These are phyloP conservation scores for Trichoplusia ni DNA, from an alignment of 1,140 invertebrate genomes.

Conservation along the genomic window DNA sequence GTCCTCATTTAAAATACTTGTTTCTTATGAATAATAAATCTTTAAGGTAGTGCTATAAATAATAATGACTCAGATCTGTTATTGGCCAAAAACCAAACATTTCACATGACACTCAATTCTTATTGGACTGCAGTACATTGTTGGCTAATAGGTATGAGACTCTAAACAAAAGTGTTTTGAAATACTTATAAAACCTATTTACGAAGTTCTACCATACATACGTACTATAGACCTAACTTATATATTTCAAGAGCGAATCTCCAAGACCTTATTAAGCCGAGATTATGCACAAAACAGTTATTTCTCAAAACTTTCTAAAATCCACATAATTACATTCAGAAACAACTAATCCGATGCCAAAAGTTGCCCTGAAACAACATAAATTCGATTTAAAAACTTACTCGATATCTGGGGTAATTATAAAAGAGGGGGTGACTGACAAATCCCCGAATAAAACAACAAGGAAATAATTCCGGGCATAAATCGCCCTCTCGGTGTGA, in stretches of 20 bases:
- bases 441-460: conserved; percentile 82
- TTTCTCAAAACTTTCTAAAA: conserved; percentile 44
- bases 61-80: too few relatives aligned
- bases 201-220: neutral
- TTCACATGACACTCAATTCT: too few relatives aligned
- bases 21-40: too few relatives aligned
- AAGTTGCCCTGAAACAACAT: conserved; percentile 54
- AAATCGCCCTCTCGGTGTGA: conserved; percentile 79
- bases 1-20: too few relatives aligned
- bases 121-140: too few relatives aligned
- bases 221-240: neutral
- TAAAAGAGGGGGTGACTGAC: conserved; percentile 75
- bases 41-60: too few relatives aligned
- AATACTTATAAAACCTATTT: neutral
- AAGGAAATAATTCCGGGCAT: conserved; percentile 81
- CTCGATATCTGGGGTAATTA: conserved; percentile 76
- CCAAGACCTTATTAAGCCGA: conserved; percentile 34
- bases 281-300: conserved; percentile 39
- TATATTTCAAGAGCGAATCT: neutral
- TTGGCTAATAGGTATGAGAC: too few relatives aligned
- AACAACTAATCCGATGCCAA: conserved; percentile 60
- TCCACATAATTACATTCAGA: conserved; percentile 59
- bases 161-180: too few relatives aligned
- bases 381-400: conserved; percentile 77
- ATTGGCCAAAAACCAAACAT: too few relatives aligned